These are phyloP conservation scores for Cossypha caffra DNA, from an alignment of 2,797 vertebrate species.

Conservation along the genomic window DNA sequence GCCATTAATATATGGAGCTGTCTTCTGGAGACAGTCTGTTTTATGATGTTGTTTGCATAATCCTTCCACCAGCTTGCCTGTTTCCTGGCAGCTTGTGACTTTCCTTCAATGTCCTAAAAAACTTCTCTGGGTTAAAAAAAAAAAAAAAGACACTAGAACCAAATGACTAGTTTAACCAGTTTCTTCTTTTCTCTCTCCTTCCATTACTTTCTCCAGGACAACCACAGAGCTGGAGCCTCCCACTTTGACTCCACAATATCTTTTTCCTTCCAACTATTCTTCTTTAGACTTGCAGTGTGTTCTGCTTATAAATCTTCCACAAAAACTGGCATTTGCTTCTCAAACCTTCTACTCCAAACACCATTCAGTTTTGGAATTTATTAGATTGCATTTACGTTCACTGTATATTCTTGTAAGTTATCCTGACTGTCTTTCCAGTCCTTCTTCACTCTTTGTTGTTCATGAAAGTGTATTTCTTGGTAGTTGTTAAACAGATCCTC, in stretches of 20 bases:
- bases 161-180: neutral
- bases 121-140: neutral
- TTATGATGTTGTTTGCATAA: constrained; percentile 27
- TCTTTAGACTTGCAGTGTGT: constrained; percentile 37
- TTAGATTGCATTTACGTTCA: constrained; percentile 8
- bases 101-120: constrained; percentile 59
- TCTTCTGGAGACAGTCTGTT: neutral
- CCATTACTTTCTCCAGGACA: neutral
- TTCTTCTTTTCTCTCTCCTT: neutral
- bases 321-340: constrained; percentile 36
- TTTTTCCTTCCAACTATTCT: constrained; percentile 27
- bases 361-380: neutral
- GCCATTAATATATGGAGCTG: constrained; percentile 47
- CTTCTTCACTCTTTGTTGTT: neutral
- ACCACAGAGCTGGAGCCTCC: neutral
- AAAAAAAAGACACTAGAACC: neutral
- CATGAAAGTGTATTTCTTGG: neutral
- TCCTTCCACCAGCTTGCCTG: constrained; percentile 11
- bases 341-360: constrained; percentile 28
- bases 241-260: constrained; percentile 44
- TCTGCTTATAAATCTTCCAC: constrained; percentile 60
- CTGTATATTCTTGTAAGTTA: neutral
- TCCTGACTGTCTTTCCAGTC: neutral
- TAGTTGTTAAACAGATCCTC: neutral
- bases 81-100: constrained; percentile 59